Conservation (phyloP, 2,113 vertebrate species). For the Takifugu bimaculatus region DNA sequence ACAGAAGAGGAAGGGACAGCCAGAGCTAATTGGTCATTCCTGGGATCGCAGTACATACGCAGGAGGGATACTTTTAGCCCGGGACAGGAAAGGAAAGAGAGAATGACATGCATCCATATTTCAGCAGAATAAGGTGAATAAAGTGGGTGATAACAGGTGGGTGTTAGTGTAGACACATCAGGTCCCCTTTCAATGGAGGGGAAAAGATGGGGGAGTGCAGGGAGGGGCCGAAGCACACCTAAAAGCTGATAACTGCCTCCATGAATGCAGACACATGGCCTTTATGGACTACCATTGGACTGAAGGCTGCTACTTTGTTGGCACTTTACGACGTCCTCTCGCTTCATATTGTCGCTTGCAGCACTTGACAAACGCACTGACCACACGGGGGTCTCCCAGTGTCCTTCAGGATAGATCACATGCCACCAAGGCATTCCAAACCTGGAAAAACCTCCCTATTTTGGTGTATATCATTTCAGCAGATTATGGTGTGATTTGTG, state of each 20-base stretch:
- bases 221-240: slow-evolving; percentile 25
- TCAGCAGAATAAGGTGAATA: slow-evolving; percentile 37
- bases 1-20: slow-evolving; percentile 25
- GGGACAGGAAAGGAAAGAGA: slow-evolving; percentile 8
- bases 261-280: slow-evolving; percentile 48
- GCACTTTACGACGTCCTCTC: slow-evolving; percentile 44
- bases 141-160: slow-evolving; percentile 51
- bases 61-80: slow-evolving; percentile 49
- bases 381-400: not conserved
- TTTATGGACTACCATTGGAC: slow-evolving; percentile 54
- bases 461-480: no score
- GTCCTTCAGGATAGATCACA: not conserved
- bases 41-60: slow-evolving; percentile 50
- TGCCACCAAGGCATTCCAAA: no score
- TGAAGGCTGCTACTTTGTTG: slow-evolving; percentile 23
- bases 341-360: slow-evolving; percentile 4
- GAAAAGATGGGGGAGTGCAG: slow-evolving; percentile 23
- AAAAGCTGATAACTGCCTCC: slow-evolving; percentile 60
- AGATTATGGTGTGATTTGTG: no score
- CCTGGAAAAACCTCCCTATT: no score
- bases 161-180: slow-evolving; percentile 53
- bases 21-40: slow-evolving; percentile 25
- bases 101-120: slow-evolving; percentile 51
- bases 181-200: slow-evolving; percentile 35
- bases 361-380: slow-evolving; percentile 1